Conservation (phyloP, 1,140 invertebrate genomes). For the Gerris buenoi region DNA sequence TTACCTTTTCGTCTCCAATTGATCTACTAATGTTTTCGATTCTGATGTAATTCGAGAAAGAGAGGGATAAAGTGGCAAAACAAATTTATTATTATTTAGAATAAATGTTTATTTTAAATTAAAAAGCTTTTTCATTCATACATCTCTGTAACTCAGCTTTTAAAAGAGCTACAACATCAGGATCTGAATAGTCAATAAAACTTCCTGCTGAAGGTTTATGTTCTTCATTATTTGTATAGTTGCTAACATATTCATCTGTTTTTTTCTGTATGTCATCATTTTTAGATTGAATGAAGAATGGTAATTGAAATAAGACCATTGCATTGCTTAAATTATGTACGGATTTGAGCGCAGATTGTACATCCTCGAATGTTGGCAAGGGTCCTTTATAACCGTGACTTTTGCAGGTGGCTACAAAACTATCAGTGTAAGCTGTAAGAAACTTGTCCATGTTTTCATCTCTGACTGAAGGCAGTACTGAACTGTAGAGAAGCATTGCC, state of each 20-base stretch:
- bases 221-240: too few relatives aligned
- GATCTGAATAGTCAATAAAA: too few relatives aligned
- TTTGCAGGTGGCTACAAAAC: neutral
- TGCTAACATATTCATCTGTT: neutral
- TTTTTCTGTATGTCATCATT: neutral
- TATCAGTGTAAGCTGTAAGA: neutral
- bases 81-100: too few relatives aligned
- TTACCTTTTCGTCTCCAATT: too few relatives aligned
- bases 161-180: too few relatives aligned
- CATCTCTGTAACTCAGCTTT: too few relatives aligned
- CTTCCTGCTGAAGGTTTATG: too few relatives aligned
- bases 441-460: neutral
- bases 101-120: too few relatives aligned
- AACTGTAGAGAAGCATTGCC: neutral
- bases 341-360: neutral
- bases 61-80: too few relatives aligned
- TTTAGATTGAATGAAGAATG: neutral
- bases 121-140: too few relatives aligned
- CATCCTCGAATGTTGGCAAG: neutral
- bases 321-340: neutral
- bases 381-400: neutral
- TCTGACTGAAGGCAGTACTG: neutral
- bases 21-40: too few relatives aligned
- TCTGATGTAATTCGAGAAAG: too few relatives aligned
- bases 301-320: neutral